Evolutionary conservation across 2,113 vertebrate species (phyloP), one percentile per base, ranked within the genome.

Genomic region (Ceyx margarethae): DNA sequence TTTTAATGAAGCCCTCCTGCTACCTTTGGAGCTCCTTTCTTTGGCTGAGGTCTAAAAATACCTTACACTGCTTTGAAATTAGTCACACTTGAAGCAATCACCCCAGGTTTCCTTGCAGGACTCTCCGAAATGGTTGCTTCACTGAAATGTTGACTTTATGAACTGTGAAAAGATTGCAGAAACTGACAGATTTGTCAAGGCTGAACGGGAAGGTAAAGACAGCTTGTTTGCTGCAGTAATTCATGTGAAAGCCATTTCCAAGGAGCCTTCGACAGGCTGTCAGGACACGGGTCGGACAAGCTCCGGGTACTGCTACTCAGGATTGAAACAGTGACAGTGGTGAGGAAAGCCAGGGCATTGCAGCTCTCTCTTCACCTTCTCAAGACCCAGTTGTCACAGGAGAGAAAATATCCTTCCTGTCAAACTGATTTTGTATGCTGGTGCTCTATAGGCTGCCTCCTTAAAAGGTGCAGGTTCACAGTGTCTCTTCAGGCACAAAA

Each of bases 211-310:
- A 72, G 9, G 18, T 89, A 96, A 95, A 89, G 90, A 94, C 89
- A 95, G 94, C 48, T 89, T 91, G 72, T 86, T 94, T 96, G 94
- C 97, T 95, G 89, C 92, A 96, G 79, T 84, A 74, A 96, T 96
- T 97, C 95, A 91, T 93, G 78, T 87, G 95, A 97, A 94, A 95
- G 93, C 82, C 94, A 83, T 96, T 96, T 95, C 90, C 94, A 90
- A 90, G 69, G 76, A 96, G 89, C 65, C 64, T 66, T 95, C 97
- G 97, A 97, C 97, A 97, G 93, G 84, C 88, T 97, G 95, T 97
- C 95, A 97, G 87, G 94, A 87, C 76, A 87, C 33, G 93, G 81
- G 85, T 85, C 85, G 81, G 89, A 96, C 91, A 95, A 96, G 85
- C 88, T 75, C 56, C 21, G 23, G 89, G 85, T 87, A 95, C 58